phyloP scores from a whole-genome alignment of 2,888 invertebrate genomes.

The Nomada hirtipes region DNA sequence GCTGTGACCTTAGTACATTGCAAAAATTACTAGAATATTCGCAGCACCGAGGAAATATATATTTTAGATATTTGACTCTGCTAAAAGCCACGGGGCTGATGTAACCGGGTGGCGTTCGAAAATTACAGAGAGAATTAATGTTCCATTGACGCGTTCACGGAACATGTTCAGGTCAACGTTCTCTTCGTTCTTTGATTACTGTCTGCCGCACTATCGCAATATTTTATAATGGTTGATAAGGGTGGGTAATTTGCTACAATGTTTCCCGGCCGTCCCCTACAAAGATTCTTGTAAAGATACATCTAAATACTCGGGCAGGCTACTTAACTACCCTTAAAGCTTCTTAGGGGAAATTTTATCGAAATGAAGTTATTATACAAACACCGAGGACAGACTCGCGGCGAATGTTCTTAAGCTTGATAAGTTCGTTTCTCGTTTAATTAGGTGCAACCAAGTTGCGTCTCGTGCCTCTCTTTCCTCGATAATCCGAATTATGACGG shows the following conservation, averaged over 20 bases:
- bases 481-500: background rate
- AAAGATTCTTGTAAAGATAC: constrained; percentile 50
- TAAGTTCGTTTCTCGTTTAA: constrained; percentile 30
- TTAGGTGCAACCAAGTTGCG: background rate
- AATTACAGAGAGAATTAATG: constrained; percentile 33
- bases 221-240: constrained; percentile 44
- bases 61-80: background rate
- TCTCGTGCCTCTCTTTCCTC: background rate
- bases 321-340: constrained; percentile 7
- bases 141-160: background rate
- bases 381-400: background rate
- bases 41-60: constrained; percentile 13
- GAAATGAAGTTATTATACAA: constrained; percentile 47
- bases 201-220: constrained; percentile 42
- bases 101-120: background rate
- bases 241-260: constrained; percentile 42
- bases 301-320: constrained; percentile 14
- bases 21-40: background rate
- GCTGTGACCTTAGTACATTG: background rate
- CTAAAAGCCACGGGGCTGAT: background rate
- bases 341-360: constrained; percentile 34
- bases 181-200: constrained; percentile 16
- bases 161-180: background rate
- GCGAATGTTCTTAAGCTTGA: background rate
- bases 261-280: background rate